A percentile compares a stretch with the other conserved stretches of the same genome.
phyloP scores from a whole-genome alignment of 53 echinoderm and acorn worm species.

The Holothuria leucospilota region DNA sequence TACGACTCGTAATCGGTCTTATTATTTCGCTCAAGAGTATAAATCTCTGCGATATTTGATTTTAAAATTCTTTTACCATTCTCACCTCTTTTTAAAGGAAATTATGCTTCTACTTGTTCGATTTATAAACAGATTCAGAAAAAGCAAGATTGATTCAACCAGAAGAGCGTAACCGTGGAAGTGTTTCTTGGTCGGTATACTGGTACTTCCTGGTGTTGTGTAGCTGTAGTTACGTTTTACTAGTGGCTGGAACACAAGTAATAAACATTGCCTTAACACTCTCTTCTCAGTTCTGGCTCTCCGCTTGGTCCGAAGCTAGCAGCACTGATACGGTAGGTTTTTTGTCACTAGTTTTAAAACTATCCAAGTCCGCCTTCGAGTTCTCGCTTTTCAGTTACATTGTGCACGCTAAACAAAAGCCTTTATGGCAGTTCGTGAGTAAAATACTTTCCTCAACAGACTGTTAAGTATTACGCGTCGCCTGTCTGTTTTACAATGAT shows the following conservation, averaged over 20 bases:
- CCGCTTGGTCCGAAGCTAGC: constrained; percentile 59
- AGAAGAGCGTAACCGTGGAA: constrained; percentile 68
- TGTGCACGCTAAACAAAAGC: no score
- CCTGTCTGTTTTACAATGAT: no score
- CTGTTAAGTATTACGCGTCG: no score
- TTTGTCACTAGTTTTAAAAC: not conserved
- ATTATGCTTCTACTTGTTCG: no score
- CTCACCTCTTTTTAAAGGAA: no score
- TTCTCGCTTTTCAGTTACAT: no score
- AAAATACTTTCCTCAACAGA: no score
- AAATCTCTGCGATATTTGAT: no score
- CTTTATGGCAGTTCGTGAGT: no score
- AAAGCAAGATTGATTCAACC: constrained; percentile 52
- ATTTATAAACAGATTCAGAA: not conserved
- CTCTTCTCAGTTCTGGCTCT: constrained; percentile 70
- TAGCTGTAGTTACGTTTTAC: constrained; percentile 30
- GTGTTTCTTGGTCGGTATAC: constrained; percentile 65
- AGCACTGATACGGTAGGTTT: not conserved
- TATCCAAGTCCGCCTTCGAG: not conserved
- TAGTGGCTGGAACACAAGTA: constrained; percentile 7
- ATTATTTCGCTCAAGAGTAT: no score
- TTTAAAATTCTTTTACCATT: no score
- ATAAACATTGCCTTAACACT: constrained; percentile 34
- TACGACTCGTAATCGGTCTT: no score
- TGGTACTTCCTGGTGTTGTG: constrained; percentile 40